Percentiles rank a stretch among this genome's conserved stretches.
phyloP scores from a whole-genome alignment of 2,797 vertebrate genomes.

The Denticeps clupeoides region DNA sequence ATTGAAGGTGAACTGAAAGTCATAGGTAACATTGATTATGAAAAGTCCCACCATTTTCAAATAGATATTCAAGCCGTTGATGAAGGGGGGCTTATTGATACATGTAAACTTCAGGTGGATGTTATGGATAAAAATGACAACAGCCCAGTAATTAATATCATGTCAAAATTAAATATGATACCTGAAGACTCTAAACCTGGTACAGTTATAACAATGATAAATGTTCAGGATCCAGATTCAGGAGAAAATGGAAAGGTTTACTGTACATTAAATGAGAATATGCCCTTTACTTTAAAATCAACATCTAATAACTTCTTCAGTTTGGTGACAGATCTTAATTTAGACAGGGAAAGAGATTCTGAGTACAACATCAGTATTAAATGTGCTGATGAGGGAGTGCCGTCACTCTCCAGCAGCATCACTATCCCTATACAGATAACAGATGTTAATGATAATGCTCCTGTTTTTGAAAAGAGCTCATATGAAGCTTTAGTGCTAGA shows the following conservation, averaged over 20 bases:
- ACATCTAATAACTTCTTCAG: slow-evolving; percentile 53
- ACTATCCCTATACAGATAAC: too few relatives aligned
- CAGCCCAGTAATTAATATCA: slow-evolving; percentile 47
- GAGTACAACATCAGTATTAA: too few relatives aligned
- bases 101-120: slow-evolving; percentile 54
- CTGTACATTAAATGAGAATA: slow-evolving; percentile 39
- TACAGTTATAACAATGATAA: slow-evolving; percentile 58
- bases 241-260: slow-evolving; percentile 53
- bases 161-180: slow-evolving; percentile 50
- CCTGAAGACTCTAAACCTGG: slow-evolving; percentile 51
- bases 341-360: slow-evolving; percentile 45
- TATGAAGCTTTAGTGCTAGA: too few relatives aligned
- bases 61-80: slow-evolving; percentile 54
- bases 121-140: slow-evolving; percentile 63
- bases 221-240: slow-evolving; percentile 55
- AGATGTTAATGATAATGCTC: too few relatives aligned
- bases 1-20: slow-evolving; percentile 24
- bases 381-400: too few relatives aligned
- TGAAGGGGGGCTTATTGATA: slow-evolving; percentile 47
- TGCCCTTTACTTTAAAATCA: slow-evolving; percentile 52
- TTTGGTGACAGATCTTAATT: slow-evolving; percentile 38
- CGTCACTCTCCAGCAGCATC: too few relatives aligned
- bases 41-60: slow-evolving; percentile 46
- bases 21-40: slow-evolving; percentile 43
- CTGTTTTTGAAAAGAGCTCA: too few relatives aligned